Base-by-base conservation (phyloP, 2,113 vertebrate species). In the Excalfactoria chinensis region DNA sequence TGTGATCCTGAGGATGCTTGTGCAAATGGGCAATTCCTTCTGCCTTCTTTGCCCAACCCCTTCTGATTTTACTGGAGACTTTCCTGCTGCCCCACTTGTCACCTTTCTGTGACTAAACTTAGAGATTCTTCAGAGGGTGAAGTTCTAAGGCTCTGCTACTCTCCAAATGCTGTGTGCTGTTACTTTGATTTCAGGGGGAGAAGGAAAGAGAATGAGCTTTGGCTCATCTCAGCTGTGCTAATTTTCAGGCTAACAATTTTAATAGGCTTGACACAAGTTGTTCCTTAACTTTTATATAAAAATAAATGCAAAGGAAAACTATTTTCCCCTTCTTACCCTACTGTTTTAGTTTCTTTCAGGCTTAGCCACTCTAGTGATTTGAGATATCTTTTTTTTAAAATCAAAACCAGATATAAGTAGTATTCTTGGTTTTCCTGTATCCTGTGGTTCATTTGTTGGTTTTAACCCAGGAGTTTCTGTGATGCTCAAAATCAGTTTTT, bases 401-500 rank as follows among this genome's bases (percentile, higher is more conserved):
- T n/a, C 35, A 71, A 77, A 86, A 73, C 0, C 8, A 44, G 70
- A 75, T 37, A 21, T 8, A 73, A 83, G 6, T 43, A 43, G 22
- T n/a, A 23, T 22, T 80, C 9, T 16, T 72, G 23, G 12, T 60
- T 90, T 79, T 83, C 25, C 30, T 6, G 58, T 76, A 12, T 21
- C 46, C 46, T 22, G 11, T 46, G 20, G 16, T 43, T 43, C 19
- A 16, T 43, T 43, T 43, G 18, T 46, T 46, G 9, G 21, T 77
- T 74, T 68, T 6, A 34, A 40, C 62, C 46, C 26, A 15, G 2
- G 9, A 44, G 43, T 76, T 94, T 78, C 28, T 11, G 43, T 89
- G 69, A 74, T 89, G 74, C 48, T 78, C 66, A 78, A 88, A 89
- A 86, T 69, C 59, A 76, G 78, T 40, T 92, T 95, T 86, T 89